These are phyloP conservation scores for Nudaria mundana DNA, from an alignment of 2,888 invertebrate genomes.

Conservation along the genomic window DNA sequence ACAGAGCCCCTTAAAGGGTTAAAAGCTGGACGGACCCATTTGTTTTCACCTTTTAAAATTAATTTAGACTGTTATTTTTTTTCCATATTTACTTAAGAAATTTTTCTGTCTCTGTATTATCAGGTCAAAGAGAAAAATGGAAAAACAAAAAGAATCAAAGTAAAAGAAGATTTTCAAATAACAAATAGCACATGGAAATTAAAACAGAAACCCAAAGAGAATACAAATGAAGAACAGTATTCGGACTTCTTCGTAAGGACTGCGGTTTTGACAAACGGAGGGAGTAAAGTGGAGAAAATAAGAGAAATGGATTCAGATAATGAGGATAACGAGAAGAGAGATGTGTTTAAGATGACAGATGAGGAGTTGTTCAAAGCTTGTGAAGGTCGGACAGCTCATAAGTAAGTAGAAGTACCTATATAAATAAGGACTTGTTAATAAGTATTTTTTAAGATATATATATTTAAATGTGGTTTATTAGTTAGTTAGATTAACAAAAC, in stretches of 20 bases:
- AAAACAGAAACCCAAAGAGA: constrained; percentile 43
- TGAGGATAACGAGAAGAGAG: constrained; percentile 40
- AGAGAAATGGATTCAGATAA: constrained; percentile 47
- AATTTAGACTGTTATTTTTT: too few species aligned
- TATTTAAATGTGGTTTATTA: too few species aligned
- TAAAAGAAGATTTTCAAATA: constrained; percentile 52
- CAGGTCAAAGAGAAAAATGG: constrained; percentile 68
- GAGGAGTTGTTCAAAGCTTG: constrained; percentile 90
- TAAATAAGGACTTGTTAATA: too few species aligned
- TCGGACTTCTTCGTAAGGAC: constrained; percentile 62
- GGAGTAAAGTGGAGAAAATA: constrained; percentile 47
- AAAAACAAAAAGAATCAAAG: constrained; percentile 65
- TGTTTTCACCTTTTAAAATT: too few species aligned
- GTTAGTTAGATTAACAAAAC: too few species aligned
- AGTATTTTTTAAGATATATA: too few species aligned
- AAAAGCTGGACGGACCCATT: too few species aligned
- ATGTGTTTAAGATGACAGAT: constrained; percentile 82
- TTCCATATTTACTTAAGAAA: too few species aligned
- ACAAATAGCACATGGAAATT: constrained; percentile 67
- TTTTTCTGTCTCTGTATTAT: too few species aligned
- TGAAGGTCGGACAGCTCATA: constrained; percentile 91
- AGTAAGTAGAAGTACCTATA: too few species aligned
- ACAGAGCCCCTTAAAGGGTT: too few species aligned
- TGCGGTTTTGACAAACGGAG: constrained; percentile 57
- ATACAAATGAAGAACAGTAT: constrained; percentile 48